A percentile compares a stretch with the other conserved stretches of the same genome.
phyloP scores from a whole-genome alignment of 2,113 vertebrate species.

The Chinchilla lanigera region DNA sequence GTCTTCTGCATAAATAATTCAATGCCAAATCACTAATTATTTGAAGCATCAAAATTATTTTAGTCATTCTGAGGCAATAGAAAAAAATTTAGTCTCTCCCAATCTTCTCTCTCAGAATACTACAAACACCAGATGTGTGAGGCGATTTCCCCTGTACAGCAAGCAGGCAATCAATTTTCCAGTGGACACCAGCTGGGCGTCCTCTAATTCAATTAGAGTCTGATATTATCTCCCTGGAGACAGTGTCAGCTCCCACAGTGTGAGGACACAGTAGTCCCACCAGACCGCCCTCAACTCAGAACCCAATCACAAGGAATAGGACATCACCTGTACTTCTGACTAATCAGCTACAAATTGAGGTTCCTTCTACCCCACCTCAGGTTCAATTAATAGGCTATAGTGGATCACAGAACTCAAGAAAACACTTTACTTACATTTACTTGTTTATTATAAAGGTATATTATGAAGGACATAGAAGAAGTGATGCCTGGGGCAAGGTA shows the following conservation, averaged over 20 bases:
- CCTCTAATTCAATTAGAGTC: background rate
- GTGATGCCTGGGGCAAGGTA: background rate
- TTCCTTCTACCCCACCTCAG: background rate
- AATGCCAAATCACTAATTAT: conserved; percentile 63
- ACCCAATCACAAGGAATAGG: background rate
- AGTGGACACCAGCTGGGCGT: background rate
- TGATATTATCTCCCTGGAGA: background rate
- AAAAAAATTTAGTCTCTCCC: background rate
- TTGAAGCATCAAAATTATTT: conserved; percentile 55
- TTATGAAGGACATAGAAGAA: background rate
- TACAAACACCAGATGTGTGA: background rate
- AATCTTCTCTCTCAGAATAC: background rate
- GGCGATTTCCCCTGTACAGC: background rate
- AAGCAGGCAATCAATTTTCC: background rate
- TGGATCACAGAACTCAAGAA: background rate
- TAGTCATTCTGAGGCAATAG: background rate
- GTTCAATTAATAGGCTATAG: background rate
- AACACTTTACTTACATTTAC: background rate
- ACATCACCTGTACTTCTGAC: background rate
- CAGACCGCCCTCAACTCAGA: background rate
- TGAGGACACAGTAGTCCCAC: background rate
- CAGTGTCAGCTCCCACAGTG: background rate
- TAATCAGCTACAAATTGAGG: background rate
- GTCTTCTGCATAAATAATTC: conserved; percentile 49
- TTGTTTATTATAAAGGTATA: background rate